Conservation (phyloP, 2,113 vertebrate genomes). For the Oreotragus oreotragus region DNA sequence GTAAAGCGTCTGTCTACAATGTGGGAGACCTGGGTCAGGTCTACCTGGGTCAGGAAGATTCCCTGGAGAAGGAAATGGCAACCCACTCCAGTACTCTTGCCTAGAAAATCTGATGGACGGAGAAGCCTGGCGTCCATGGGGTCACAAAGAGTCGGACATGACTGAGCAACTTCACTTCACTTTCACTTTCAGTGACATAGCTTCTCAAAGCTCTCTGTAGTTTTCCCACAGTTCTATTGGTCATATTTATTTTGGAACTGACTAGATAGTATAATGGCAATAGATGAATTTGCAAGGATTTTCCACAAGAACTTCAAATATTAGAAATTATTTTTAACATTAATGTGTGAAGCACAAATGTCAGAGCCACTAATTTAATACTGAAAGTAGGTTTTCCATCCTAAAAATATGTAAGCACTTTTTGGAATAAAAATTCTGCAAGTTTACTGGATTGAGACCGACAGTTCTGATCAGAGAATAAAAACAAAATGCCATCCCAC, state of each 20-base stretch:
- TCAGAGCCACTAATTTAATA: neutral
- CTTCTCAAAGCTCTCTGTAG: neutral
- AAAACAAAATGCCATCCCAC: constrained; percentile 48
- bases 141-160: neutral
- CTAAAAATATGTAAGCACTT: neutral
- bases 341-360: neutral
- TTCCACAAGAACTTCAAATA: neutral
- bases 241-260: constrained; percentile 26
- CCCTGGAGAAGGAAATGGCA: too few relatives aligned
- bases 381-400: constrained; percentile 2
- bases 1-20: too few relatives aligned
- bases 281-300: neutral
- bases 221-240: neutral
- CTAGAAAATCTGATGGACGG: neutral
- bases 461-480: constrained; percentile 34
- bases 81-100: neutral
- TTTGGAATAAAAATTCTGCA: neutral
- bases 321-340: neutral
- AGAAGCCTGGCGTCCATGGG: neutral
- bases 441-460: constrained; percentile 17
- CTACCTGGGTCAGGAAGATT: too few relatives aligned
- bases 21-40: too few relatives aligned
- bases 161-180: neutral
- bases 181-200: neutral
- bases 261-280: neutral